Conservation (phyloP, 53 echinoderm and acorn worm species). For the Echinometra lucunter region DNA sequence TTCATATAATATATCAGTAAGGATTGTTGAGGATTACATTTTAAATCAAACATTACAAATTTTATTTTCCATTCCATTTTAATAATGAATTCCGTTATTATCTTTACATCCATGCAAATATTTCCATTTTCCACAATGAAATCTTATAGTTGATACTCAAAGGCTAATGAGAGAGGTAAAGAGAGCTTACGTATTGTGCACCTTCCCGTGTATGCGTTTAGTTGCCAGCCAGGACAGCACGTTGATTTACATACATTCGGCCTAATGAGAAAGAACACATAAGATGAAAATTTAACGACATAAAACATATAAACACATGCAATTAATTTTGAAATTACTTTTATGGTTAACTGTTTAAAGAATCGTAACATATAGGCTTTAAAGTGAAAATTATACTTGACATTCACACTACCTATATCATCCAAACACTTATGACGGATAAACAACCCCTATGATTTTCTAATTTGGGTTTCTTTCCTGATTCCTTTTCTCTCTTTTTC, state of each 20-base stretch:
- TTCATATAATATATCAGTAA: too few relatives aligned
- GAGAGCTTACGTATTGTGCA: slow-evolving; percentile 67
- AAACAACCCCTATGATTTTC: too few relatives aligned
- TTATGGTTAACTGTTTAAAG: too few relatives aligned
- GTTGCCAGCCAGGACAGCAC: slow-evolving; percentile 70
- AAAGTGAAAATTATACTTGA: neutral
- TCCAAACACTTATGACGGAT: too few relatives aligned
- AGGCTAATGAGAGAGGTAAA: neutral
- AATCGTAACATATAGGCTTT: neutral
- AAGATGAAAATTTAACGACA: too few relatives aligned
- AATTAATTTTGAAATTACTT: too few relatives aligned
- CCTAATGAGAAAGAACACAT: neutral
- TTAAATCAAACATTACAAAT: too few relatives aligned
- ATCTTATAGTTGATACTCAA: neutral
- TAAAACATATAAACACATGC: neutral
- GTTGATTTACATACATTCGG: slow-evolving; percentile 65
- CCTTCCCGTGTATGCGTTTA: slow-evolving; percentile 60
- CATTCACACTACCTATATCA: neutral
- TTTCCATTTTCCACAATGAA: neutral
- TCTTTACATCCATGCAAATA: too few relatives aligned
- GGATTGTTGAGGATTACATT: too few relatives aligned
- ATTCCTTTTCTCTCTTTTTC: neutral
- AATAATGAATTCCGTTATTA: too few relatives aligned
- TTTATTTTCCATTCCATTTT: too few relatives aligned
- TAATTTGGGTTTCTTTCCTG: neutral